These are phyloP conservation scores for Cataglyphis altisquamis DNA, from an alignment of 2,888 invertebrate species.

Conservation along the genomic window DNA sequence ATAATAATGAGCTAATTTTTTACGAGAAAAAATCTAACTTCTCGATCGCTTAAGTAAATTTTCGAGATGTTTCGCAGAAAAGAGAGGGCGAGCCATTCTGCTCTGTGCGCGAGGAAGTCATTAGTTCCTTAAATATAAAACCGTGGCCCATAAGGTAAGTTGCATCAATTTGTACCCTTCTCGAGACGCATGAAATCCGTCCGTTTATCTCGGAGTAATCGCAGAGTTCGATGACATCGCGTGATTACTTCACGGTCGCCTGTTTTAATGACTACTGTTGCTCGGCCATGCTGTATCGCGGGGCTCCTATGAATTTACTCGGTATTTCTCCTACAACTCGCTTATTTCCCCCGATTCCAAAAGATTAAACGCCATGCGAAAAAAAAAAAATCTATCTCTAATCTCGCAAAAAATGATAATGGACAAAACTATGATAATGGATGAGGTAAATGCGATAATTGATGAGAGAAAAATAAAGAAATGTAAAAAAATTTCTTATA, in stretches of 20 bases:
- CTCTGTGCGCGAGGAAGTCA: slow-evolving; percentile 31
- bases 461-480: not conserved
- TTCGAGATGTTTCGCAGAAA: not conserved
- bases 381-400: not conserved
- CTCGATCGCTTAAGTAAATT: not conserved
- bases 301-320: slow-evolving; percentile 35
- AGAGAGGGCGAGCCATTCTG: not conserved
- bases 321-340: not conserved
- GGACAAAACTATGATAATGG: not conserved
- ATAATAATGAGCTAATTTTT: not conserved
- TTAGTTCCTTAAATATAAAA: slow-evolving; percentile 54
- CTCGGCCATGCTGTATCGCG: slow-evolving; percentile 23
- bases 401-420: not conserved
- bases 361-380: slow-evolving; percentile 2
- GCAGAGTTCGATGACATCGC: slow-evolving; percentile 60
- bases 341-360: not conserved
- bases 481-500: not conserved
- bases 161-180: slow-evolving; percentile 46
- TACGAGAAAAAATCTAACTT: not conserved
- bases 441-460: not conserved
- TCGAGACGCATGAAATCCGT: slow-evolving; percentile 51
- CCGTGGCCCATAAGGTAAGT: slow-evolving; percentile 39
- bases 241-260: slow-evolving; percentile 61
- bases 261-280: slow-evolving; percentile 56
- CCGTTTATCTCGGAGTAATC: slow-evolving; percentile 56